Conservation (phyloP, 2,888 invertebrate genomes). For the Apoda limacodes region DNA sequence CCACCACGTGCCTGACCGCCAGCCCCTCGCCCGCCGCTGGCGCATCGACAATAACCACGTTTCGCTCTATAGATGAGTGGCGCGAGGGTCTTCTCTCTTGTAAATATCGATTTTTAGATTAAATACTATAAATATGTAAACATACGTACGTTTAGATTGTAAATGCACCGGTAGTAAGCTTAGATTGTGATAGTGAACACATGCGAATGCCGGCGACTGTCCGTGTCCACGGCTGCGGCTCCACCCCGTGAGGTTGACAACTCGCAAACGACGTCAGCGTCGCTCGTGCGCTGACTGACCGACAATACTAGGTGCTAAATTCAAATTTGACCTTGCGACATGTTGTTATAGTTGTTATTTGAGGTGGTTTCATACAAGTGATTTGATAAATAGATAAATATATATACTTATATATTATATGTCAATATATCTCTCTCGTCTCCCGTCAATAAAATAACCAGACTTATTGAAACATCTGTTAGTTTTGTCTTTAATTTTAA, state of each 20-base stretch:
- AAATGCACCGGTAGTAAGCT: conserved; percentile 68
- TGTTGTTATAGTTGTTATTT: conserved; percentile 54
- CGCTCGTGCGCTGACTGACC: conserved; percentile 48
- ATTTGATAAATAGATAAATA: too few species aligned
- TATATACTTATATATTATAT: too few species aligned
- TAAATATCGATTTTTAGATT: conserved; percentile 51
- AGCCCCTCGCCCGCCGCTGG: conserved; percentile 66
- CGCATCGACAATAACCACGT: conserved; percentile 63
- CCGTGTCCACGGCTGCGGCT: conserved; percentile 25
- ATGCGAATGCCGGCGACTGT: conserved; percentile 25
- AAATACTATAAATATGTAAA: conserved; percentile 13
- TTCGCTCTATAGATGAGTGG: conserved; percentile 38
- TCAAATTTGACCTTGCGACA: conserved; percentile 61
- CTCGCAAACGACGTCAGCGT: conserved; percentile 46
- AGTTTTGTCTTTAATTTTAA: too few species aligned
- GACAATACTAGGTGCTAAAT: conserved; percentile 70
- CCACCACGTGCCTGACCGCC: conserved; percentile 68
- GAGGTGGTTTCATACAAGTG: conserved; percentile 51
- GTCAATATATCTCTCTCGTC: too few species aligned
- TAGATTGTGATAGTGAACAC: conserved; percentile 65
- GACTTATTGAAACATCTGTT: too few species aligned
- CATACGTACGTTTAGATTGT: too few species aligned
- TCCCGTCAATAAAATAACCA: too few species aligned
- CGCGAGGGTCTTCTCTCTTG: conserved; percentile 47
- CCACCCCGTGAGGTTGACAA: conserved; percentile 46